These are phyloP conservation scores for Cryptophagus acutangulus DNA, from an alignment of 2,888 invertebrate genomes.

Conservation along the genomic window DNA sequence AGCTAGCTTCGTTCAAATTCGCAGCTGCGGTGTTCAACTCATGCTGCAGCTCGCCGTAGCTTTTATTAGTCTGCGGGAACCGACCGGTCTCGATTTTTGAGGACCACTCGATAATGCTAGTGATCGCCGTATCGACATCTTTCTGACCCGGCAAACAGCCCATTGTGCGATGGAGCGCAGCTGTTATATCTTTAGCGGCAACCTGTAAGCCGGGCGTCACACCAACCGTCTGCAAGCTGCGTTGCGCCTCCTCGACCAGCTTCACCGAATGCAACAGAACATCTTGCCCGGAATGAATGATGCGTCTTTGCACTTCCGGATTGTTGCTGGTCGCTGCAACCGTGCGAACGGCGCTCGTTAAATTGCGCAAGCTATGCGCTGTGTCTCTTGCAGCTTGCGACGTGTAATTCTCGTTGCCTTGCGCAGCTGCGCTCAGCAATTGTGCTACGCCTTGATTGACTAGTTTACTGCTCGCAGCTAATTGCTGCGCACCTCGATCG, in stretches of 20 bases:
- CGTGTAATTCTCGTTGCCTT: slow-evolving; percentile 74
- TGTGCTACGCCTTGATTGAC: slow-evolving; percentile 82
- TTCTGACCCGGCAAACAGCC: slow-evolving; percentile 88
- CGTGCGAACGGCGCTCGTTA: slow-evolving; percentile 63
- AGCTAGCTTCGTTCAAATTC: slow-evolving; percentile 76
- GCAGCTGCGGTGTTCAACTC: slow-evolving; percentile 83
- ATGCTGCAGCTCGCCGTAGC: slow-evolving; percentile 75
- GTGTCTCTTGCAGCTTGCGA: slow-evolving; percentile 79
- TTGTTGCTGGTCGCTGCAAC: slow-evolving; percentile 68
- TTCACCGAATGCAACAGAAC: slow-evolving; percentile 28
- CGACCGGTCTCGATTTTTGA: slow-evolving; percentile 68
- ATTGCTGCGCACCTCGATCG: slow-evolving; percentile 55
- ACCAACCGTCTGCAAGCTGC: slow-evolving; percentile 64
- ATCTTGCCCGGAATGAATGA: slow-evolving; percentile 72
- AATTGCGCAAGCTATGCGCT: slow-evolving; percentile 68
- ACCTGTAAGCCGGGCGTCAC: slow-evolving; percentile 63
- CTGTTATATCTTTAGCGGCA: slow-evolving; percentile 67
- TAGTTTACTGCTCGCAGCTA: slow-evolving; percentile 63
- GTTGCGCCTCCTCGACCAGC: slow-evolving; percentile 61
- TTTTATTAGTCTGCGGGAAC: slow-evolving; percentile 69
- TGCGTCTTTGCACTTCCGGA: slow-evolving; percentile 51
- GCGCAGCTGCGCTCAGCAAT: slow-evolving; percentile 77
- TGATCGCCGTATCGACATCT: slow-evolving; percentile 86
- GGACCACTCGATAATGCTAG: slow-evolving; percentile 72
- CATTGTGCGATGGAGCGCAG: slow-evolving; percentile 61